Conservation (phyloP, 2,113 vertebrate genomes). For the Myiagra hebetior region DNA sequence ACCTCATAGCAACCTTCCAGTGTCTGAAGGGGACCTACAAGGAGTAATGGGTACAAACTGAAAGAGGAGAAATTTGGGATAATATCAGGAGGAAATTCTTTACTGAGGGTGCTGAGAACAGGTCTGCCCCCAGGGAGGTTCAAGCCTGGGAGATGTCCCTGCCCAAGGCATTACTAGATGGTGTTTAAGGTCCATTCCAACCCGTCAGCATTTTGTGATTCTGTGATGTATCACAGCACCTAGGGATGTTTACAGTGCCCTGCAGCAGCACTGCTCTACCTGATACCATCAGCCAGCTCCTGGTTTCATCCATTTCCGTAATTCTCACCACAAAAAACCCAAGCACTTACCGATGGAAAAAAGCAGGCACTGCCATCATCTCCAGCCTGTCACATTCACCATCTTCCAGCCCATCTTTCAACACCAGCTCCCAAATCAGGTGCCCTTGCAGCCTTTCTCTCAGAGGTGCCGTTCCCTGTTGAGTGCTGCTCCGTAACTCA, state of each 20-base stretch:
- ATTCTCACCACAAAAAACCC: not conserved
- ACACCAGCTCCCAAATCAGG: not conserved
- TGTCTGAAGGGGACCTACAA: not conserved
- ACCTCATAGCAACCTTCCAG: not conserved
- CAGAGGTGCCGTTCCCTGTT: accelerated
- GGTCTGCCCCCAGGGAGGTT: not conserved
- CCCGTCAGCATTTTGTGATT: not conserved
- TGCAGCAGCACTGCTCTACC: not conserved
- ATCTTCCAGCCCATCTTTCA: not conserved
- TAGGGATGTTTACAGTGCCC: not conserved
- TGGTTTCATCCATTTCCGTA: not conserved
- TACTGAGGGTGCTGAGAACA: not conserved
- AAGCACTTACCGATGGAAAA: not conserved
- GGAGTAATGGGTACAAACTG: not conserved
- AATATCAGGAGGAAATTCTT: not conserved
- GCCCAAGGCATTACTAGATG: not conserved
- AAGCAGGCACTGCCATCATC: not conserved
- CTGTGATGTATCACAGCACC: accelerated
- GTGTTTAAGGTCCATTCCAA: not conserved
- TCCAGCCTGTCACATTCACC: not conserved
- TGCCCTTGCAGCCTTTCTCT: not conserved
- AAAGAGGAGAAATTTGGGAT: not conserved
- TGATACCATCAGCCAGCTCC: not conserved
- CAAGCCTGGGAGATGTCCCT: not conserved
- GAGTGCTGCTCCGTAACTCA: accelerated